These are phyloP conservation scores for Spicauda simplicius DNA, from an alignment of 2,888 invertebrate species.

Conservation along the genomic window DNA sequence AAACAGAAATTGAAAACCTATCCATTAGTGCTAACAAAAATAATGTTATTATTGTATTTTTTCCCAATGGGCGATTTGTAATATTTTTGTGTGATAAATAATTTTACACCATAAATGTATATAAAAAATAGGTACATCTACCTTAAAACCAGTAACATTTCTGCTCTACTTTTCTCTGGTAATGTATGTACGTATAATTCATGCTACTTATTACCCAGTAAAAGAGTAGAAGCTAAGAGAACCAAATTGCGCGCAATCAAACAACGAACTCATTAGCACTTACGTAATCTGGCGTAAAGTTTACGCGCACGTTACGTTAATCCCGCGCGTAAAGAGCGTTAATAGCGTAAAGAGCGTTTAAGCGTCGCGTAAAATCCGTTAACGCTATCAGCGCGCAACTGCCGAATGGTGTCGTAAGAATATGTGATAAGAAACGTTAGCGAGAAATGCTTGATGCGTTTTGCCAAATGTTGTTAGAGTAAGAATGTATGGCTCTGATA, in stretches of 20 bases:
- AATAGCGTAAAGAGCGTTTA: neutral
- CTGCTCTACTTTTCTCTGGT: no score
- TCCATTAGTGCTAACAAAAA: no score
- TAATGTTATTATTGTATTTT: no score
- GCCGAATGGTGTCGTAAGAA: conserved; percentile 26
- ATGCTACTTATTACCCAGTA: no score
- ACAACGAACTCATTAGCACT: conserved; percentile 50
- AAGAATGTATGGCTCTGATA: no score
- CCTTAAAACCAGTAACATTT: no score
- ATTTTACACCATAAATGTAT: no score
- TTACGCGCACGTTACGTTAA: conserved; percentile 43
- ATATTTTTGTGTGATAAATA: no score
- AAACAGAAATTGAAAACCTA: no score
- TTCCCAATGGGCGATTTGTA: no score
- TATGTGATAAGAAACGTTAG: conserved; percentile 30
- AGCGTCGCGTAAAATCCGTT: conserved; percentile 27
- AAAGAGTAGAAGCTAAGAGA: neutral
- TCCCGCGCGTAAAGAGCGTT: neutral
- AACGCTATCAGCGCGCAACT: conserved; percentile 30
- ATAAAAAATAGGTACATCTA: no score
- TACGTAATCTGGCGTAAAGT: conserved; percentile 49
- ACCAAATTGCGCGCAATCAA: conserved; percentile 17
- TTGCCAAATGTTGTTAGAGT: neutral
- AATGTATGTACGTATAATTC: no score
- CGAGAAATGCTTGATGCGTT: neutral